Base-by-base conservation (phyloP, 2,113 vertebrate species). In the Synchiropus splendidus region DNA sequence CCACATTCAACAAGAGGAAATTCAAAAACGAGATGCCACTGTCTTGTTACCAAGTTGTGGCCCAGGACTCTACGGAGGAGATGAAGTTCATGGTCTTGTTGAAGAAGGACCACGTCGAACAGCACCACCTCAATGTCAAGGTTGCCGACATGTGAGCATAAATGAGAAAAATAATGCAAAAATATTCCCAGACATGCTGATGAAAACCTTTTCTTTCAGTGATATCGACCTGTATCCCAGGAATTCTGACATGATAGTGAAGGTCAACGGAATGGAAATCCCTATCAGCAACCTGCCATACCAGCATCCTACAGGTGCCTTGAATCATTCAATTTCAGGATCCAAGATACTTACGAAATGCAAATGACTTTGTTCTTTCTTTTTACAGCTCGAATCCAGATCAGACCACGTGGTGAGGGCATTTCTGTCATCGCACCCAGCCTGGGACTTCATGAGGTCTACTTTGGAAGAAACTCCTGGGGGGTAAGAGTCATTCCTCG, bases 31-130 rank as follows among this genome's bases (percentile, higher is more conserved):
- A 78, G 40, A 82, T 85, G 76, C 81, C 86, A n/a, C 35, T 46
- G 45, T 75, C 72, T 16, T 91, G 87, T 70, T 77, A 84, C 69
- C 86, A 92, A 18, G 47, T 91, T 50, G 42, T 89, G 55, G 79
- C 77, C 1, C 83, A 87, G 51, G 90, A 91, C 45, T 87, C 85
- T 47, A 88, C 85, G 1, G 10, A 75, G 9, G 84, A 89, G 54
- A 60, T 85, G 48, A 89, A 88, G 54, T 90, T 89, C 53, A 69
- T 89, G 37, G 80, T 90, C 57, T 74, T 81, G 45, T 45, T 80
- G 42, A 90, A 81, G 75, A 86, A 81, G 34, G 79, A 66, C 43
- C 21, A 43, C 12, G 15, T 45, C 47, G 67, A 78, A 2, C 39
- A 77, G 30, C 81, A 42, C 39, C 67, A 75, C 12, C 30, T 89